Percentiles rank a stretch among this genome's conserved stretches.
Conservation (phyloP, 2,797 vertebrate genomes). For the Champsocephalus gunnari region DNA sequence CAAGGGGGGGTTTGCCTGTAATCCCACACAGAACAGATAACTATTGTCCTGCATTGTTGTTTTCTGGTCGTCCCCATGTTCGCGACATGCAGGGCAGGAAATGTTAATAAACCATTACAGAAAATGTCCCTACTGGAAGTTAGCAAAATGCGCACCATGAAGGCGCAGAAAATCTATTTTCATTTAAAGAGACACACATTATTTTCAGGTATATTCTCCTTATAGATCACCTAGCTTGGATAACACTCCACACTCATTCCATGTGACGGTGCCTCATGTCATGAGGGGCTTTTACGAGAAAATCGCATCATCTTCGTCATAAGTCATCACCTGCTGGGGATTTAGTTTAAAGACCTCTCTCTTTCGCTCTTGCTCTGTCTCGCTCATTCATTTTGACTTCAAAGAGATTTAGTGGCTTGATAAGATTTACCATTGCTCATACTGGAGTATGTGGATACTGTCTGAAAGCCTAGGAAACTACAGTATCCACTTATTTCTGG, state of each 20-base stretch:
- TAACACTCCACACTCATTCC: slow-evolving; percentile 15
- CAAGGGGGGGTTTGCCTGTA: slow-evolving; percentile 1
- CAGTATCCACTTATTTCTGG: too few relatives aligned
- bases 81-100: slow-evolving; percentile 15
- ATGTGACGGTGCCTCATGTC: slow-evolving; percentile 31
- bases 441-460: not conserved
- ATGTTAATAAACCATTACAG: not conserved
- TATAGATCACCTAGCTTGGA: slow-evolving; percentile 2
- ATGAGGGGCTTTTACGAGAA: slow-evolving; percentile 34
- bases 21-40: slow-evolving; percentile 25
- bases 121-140: slow-evolving; percentile 9
- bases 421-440: slow-evolving; percentile 33
- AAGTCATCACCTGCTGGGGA: slow-evolving; percentile 67
- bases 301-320: slow-evolving; percentile 60
- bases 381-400: slow-evolving; percentile 46
- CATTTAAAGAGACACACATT: not conserved
- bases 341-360: slow-evolving; percentile 55
- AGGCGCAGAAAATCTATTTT: not conserved
- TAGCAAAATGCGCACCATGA: not conserved
- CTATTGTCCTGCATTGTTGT: slow-evolving; percentile 4
- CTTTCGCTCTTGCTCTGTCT: slow-evolving; percentile 28
- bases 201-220: slow-evolving; percentile 15
- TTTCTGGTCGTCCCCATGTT: not conserved
- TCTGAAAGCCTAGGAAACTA: too few relatives aligned
- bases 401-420: slow-evolving; percentile 48